Base-by-base conservation (phyloP, 2,888 invertebrate species). In the Scaptomyza parva region DNA sequence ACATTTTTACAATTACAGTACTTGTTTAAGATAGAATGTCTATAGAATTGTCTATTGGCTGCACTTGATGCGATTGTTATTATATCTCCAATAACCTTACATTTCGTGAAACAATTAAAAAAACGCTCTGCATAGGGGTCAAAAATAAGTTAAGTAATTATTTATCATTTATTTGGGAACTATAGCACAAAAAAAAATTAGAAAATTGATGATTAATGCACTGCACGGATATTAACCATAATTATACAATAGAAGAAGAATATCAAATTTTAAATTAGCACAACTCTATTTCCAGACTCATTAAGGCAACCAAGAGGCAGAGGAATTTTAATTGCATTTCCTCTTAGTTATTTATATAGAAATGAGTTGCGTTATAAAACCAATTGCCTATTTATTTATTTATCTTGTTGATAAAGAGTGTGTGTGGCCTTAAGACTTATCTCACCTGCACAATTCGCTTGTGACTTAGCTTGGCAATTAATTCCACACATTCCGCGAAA, bases 391-490 rank as follows among this genome's bases (percentile, higher is more conserved):
- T 40, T 5, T 9, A n/a, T 3, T 12, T 30, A 11, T 18, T 39
- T 39, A 37, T 47, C 43, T 39, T 24, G 26, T 18, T 58, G 73
- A 73, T 73, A 55, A 53, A n/a, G n/a, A n/a, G n/a, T n/a, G n/a
- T n/a, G 20, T 24, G 12, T 37, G 35, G 54, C 47, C 72, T 48
- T n/a, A 37, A 26, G 14, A 50, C 48, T 51, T 57, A 64, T 57
- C 50, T 40, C 33, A 72, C 17, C 51, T 54, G 50, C 18, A 37
- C 37, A 55, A 52, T 53, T 50, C 44, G 41, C 28, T 57, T 60
- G 37, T 70, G 74, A 74, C 60, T 74, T 57, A 61, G 51, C 47
- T 57, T 57, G 53, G 39, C 64, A 74, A 64, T 58, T 66, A 66
- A 66, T 69, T 52, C n/a, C 41, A 53, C 30, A 55, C 60, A 57